Base-by-base conservation (phyloP, 1,140 invertebrate species). In the Artemia franciscana region DNA sequence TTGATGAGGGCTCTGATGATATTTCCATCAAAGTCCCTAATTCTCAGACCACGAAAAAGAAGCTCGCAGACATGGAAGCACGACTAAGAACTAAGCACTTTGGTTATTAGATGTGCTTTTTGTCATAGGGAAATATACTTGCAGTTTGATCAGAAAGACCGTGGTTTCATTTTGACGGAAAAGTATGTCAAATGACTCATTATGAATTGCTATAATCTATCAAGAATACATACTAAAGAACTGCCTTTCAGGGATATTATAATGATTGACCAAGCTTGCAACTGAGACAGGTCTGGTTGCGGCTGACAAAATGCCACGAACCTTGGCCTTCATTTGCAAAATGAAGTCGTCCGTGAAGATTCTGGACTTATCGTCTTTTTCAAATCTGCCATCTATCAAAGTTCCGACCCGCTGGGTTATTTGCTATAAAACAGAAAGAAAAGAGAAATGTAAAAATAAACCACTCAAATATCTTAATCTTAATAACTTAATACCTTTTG, bases 281-380 rank as follows among this genome's bases (percentile, higher is more conserved):
- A 95, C 74, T 60, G 84, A 79, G 12, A 84, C 88, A 15, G 93
- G 92, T 68, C 83, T 84, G 1, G 89, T 86, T 2, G 93, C 76
- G n/a, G 86, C 92, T 65, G 82, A 80, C 59, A 98, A 75, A 18
- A 86, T 84, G 26, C 92, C 93, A 63, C 84, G 77, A 60, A 97
- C 83, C 72, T 85, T 85, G 18, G 87, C 83, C 73, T 82, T 86
- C 71, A 87, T 88, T 68, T 84, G 80, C 27, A 82, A 79, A 62
- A 97, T 82, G 76, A 86, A 96, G 15, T 82, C 82, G 70, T 91
- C 84, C 1, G 91, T 97, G 69, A 90, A 95, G 70, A 95, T 85
- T 24, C 88, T 76, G 67, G 82, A 81, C 2, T 79, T 77, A 74
- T 96, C 88, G 64, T 70, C 70, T 23, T 67, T 69, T 67, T 79